phyloP scores from a whole-genome alignment of 2,113 vertebrate species.

The Murina feae region DNA sequence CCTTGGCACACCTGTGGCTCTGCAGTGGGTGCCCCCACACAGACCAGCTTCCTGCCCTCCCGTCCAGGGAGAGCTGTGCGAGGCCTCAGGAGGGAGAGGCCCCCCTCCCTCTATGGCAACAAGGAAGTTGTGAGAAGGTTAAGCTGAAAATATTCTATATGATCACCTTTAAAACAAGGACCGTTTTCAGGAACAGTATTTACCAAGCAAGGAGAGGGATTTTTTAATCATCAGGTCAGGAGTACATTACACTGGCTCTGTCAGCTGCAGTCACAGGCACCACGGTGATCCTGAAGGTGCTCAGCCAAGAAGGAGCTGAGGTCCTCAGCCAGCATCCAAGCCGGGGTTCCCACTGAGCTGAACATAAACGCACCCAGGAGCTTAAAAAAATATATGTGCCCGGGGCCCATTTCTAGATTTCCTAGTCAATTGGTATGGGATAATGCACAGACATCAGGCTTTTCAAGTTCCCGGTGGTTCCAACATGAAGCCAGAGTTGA shows the following conservation, averaged over 20 bases:
- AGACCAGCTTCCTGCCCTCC: not conserved
- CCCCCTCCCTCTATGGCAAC: not conserved
- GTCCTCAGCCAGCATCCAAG: not conserved
- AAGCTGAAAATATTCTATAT: not conserved
- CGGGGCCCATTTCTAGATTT: not conserved
- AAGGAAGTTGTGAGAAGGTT: not conserved
- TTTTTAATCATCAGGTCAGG: not conserved
- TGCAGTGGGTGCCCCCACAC: not conserved
- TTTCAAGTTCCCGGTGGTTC: not conserved
- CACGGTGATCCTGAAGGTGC: not conserved
- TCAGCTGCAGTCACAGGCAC: not conserved
- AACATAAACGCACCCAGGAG: not conserved
- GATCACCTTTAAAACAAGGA: conserved; percentile 21
- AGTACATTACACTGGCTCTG: not conserved
- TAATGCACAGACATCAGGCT: not conserved
- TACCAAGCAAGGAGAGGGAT: not conserved
- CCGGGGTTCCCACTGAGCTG: not conserved
- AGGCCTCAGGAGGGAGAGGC: not conserved
- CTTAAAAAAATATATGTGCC: not conserved
- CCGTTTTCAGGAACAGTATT: not conserved
- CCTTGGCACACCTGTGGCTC: conserved; percentile 7
- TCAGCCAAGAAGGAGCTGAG: not conserved
- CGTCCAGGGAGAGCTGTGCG: not conserved
- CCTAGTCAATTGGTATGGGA: not conserved
- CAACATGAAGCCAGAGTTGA: not conserved